phyloP scores from a whole-genome alignment of 2,888 invertebrate species.

The Podabrus alpinus region DNA sequence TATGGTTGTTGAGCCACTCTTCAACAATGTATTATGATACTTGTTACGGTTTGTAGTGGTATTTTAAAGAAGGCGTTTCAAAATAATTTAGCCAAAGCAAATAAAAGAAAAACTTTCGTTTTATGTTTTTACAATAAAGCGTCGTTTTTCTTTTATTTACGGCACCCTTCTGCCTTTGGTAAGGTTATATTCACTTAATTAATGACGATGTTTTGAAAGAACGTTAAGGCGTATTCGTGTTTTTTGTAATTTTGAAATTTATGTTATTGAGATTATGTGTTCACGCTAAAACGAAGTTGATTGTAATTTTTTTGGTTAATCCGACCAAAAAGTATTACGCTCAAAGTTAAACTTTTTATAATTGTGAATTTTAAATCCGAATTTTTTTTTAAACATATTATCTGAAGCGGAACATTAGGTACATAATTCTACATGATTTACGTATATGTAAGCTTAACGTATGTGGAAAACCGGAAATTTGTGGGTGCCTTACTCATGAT shows the following conservation, averaged over 20 bases:
- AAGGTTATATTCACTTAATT: background rate
- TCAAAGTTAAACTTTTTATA: background rate
- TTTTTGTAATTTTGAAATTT: too few species aligned
- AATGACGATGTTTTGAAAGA: background rate
- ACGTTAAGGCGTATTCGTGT: background rate
- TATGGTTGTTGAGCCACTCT: background rate
- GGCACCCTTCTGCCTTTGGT: background rate
- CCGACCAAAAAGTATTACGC: background rate
- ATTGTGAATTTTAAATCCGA: background rate
- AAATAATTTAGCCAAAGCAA: background rate
- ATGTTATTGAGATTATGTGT: background rate
- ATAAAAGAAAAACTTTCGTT: background rate
- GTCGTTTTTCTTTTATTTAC: background rate
- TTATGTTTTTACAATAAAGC: background rate
- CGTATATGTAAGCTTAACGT: too few species aligned
- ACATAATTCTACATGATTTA: background rate
- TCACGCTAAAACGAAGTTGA: background rate
- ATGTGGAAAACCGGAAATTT: background rate
- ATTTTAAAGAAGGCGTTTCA: background rate
- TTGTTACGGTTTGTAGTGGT: background rate
- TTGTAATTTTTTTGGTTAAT: background rate
- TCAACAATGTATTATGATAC: background rate
- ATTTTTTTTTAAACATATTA: background rate
- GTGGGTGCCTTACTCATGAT: background rate
- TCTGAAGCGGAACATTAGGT: background rate